phyloP scores from a whole-genome alignment of 1,140 invertebrate species.

The Drosophila asahinai region DNA sequence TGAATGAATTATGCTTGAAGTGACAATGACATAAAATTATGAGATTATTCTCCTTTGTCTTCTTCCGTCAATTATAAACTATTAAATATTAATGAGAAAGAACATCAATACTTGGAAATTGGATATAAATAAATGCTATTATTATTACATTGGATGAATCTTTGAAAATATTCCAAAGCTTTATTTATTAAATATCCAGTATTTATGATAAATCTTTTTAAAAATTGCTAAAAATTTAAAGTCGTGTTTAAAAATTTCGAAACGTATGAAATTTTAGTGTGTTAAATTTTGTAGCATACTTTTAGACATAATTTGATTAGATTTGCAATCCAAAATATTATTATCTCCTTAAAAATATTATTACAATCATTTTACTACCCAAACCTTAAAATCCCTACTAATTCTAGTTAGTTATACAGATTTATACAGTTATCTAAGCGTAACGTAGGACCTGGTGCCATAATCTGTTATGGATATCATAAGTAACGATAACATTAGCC shows the following conservation, averaged over 20 bases:
- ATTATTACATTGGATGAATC: no score
- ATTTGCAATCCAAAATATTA: neutral
- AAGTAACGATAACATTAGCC: conserved; percentile 78
- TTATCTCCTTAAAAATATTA: neutral
- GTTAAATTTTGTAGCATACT: neutral
- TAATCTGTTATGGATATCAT: conserved; percentile 76
- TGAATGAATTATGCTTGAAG: neutral
- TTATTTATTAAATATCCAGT: no score
- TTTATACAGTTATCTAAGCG: conserved; percentile 15
- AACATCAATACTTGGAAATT: no score
- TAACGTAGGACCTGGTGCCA: conserved; percentile 37
- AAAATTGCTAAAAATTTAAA: neutral
- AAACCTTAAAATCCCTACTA: neutral
- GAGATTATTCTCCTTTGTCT: no score
- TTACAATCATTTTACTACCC: neutral
- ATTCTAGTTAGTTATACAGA: conserved; percentile 17
- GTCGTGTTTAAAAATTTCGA: neutral
- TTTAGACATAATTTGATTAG: no score
- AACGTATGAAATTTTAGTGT: neutral
- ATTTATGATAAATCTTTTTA: neutral
- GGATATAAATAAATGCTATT: no score
- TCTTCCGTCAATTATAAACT: no score
- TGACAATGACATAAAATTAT: no score
- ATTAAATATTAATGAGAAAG: no score
- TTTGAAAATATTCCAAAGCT: no score